Evolutionary conservation across 2,797 vertebrate species (phyloP).

Genomic region (Sparus aurata): DNA sequence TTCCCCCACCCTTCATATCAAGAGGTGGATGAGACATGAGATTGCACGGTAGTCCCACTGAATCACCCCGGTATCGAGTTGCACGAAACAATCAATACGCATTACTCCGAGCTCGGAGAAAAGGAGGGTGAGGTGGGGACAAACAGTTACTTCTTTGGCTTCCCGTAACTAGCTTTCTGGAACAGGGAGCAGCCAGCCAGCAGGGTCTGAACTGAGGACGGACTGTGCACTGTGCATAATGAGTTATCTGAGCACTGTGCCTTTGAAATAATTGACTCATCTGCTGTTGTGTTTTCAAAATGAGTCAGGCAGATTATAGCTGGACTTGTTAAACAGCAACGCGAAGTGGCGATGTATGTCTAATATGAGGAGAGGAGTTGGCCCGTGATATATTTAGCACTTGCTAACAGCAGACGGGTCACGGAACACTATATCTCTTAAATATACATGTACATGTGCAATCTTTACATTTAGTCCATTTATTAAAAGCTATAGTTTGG

Average conservation of each 20-base stretch:
- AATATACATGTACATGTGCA: not conserved
- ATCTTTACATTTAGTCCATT: not conserved
- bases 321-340: conserved; percentile 4
- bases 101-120: conserved; percentile 58
- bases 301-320: conserved; percentile 6
- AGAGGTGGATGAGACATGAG: conserved; percentile 43
- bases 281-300: conserved; percentile 13
- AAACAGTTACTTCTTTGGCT: conserved; percentile 60
- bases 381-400: conserved; percentile 20
- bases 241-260: not conserved
- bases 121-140: conserved; percentile 17
- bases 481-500: not conserved
- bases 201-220: conserved; percentile 9
- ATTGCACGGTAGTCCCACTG: conserved; percentile 47
- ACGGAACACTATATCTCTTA: not conserved
- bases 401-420: conserved; percentile 1
- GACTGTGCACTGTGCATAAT: not conserved
- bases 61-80: conserved; percentile 59
- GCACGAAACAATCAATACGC: conserved; percentile 74
- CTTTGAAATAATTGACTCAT: conserved; percentile 17
- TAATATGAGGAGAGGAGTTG: conserved; percentile 3
- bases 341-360: not conserved
- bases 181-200: conserved; percentile 29
- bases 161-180: conserved; percentile 54
- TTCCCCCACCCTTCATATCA: conserved; percentile 18